Evolutionary conservation across 1,140 invertebrate species (phyloP), one percentile per base, ranked within the genome.

Genomic region (Drosophila insularis): DNA sequence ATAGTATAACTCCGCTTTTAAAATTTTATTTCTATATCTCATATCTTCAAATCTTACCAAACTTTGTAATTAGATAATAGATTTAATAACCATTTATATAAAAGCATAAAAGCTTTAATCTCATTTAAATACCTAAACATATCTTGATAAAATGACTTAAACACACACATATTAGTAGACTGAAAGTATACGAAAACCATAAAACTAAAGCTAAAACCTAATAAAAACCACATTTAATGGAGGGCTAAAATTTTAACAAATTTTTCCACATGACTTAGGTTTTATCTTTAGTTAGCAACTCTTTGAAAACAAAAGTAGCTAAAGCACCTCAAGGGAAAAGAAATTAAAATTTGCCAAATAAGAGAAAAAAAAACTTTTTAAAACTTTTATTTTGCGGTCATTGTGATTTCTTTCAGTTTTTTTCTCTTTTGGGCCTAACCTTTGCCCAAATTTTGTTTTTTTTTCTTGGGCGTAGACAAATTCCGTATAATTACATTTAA

Each of bases 401-500:
- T 58, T 64, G 50, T 55, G 65, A 17, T 67, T 60, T 78, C 55
- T 58, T 53, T 27, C 4, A 27, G 46, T 10, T 19, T 46, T 17
- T 50, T 21, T 21, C 17, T 68, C 27, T 27, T 6, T 63, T 61
- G 55, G n/a, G 35, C 37, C 66, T 71, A 75, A 27, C 63, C 75
- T 71, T 78, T 72, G 67, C 60, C 66, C 40, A 70, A 53, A 62
- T 69, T 74, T 69, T 31, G 31, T 7, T 0, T 21, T 31, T 69
- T 63, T 39, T 39, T 35, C 19, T 69, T 60, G 66, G 73, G 60
- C 59, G 73, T 61, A 55, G 35, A 50, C 17, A 78, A 77, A 77
- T 50, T 62, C 50, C 54, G 23, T 74, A 73, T 79, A 86, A 86
- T 87, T 65, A 56, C 71, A 81, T 82, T 89, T 82, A 87, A 87